Conservation (phyloP, 1,140 invertebrate species). For the Drosophila seguyi region DNA sequence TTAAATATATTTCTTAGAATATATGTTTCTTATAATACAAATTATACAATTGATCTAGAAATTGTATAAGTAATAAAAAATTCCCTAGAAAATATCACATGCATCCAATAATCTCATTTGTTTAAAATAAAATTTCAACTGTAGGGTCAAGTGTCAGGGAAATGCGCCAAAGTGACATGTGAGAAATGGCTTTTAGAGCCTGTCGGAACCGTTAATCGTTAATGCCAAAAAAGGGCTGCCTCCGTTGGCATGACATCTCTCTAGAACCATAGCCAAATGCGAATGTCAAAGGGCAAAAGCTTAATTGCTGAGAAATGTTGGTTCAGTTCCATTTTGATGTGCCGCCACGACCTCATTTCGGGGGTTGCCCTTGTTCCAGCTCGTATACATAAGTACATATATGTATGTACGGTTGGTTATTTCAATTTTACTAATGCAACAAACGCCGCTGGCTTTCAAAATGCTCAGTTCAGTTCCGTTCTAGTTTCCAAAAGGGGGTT, state of each 20-base stretch:
- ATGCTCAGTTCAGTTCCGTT: slow-evolving; percentile 61
- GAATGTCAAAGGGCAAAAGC: slow-evolving; percentile 50
- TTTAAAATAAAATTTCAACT: slow-evolving; percentile 1
- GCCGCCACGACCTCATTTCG: slow-evolving; percentile 44
- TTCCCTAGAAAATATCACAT: background rate
- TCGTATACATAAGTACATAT: background rate
- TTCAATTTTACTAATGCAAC: slow-evolving; percentile 79
- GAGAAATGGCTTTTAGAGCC: slow-evolving; percentile 45
- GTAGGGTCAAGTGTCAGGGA: background rate
- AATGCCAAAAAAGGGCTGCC: slow-evolving; percentile 5
- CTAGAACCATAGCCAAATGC: slow-evolving; percentile 24
- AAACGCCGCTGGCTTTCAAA: slow-evolving; percentile 55
- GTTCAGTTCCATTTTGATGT: slow-evolving; percentile 24
- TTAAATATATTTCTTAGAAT: too few species aligned
- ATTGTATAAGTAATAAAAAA: background rate
- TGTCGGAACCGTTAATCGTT: slow-evolving; percentile 33
- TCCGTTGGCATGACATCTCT: slow-evolving; percentile 21
- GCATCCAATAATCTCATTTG: background rate
- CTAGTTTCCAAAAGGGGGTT: slow-evolving; percentile 56
- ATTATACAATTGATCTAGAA: background rate
- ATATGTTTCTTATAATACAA: background rate
- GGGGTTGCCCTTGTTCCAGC: slow-evolving; percentile 35
- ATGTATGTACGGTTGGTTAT: slow-evolving; percentile 17
- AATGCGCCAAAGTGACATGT: slow-evolving; percentile 32
- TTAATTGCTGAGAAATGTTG: slow-evolving; percentile 54